Conservation (phyloP, 2,113 vertebrate species). For the Ptilorrhoa leucosticta region DNA sequence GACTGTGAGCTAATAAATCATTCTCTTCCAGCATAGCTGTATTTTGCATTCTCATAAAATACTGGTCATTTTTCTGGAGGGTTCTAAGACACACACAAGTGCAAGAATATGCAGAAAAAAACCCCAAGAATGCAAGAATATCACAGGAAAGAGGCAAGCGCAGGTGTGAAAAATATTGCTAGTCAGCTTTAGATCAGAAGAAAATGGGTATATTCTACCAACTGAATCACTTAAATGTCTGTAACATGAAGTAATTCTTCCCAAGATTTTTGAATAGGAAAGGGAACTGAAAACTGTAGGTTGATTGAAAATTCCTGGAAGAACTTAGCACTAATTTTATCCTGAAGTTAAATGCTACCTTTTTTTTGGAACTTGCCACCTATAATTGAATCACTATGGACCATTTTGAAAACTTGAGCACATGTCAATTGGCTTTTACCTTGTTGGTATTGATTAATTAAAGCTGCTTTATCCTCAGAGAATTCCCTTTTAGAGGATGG, state of each 20-base stretch:
- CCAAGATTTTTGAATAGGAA: neutral
- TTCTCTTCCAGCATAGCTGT: neutral
- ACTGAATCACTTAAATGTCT: neutral
- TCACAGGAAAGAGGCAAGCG: neutral
- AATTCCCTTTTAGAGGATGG: neutral
- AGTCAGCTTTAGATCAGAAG: neutral
- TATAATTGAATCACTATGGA: neutral
- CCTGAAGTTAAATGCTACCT: neutral
- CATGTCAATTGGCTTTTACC: neutral
- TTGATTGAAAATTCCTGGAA: neutral
- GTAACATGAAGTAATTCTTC: neutral
- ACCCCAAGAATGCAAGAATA: neutral
- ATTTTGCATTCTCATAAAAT: neutral
- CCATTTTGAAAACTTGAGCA: neutral
- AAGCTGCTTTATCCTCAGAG: neutral
- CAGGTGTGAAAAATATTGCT: neutral
- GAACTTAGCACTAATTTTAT: neutral
- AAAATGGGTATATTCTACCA: neutral
- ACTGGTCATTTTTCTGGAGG: neutral
- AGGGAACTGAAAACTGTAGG: neutral
- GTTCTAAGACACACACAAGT: neutral
- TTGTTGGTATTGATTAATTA: neutral
- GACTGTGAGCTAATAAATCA: neutral
- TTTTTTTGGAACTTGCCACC: neutral
- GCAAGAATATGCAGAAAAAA: neutral